phyloP scores from a whole-genome alignment of 1,140 invertebrate species.

The Ectropis grisescens region DNA sequence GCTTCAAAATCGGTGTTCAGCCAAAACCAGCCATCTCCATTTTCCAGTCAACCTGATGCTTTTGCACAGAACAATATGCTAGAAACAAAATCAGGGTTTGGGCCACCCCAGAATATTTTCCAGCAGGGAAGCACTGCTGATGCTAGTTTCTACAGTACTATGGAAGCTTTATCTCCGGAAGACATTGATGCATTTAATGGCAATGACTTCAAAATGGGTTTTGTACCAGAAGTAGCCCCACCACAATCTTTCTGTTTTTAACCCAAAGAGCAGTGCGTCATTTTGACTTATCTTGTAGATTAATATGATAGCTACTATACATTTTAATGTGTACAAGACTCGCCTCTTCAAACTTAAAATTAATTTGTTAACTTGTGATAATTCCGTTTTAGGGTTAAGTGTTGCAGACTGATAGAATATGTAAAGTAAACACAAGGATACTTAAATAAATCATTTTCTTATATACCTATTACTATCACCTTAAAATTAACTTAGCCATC shows the following conservation, averaged over 20 bases:
- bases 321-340: too few species aligned
- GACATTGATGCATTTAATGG: conserved; percentile 44
- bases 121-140: conserved; percentile 19
- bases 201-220: conserved; percentile 41
- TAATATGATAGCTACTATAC: too few species aligned
- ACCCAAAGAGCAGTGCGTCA: too few species aligned
- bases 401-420: too few species aligned
- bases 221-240: conserved; percentile 47
- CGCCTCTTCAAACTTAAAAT: too few species aligned
- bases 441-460: too few species aligned
- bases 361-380: too few species aligned
- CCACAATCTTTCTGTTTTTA: conserved; percentile 27
- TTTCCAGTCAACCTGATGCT: conserved; percentile 5
- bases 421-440: too few species aligned
- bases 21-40: conserved; percentile 10
- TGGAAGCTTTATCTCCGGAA: conserved; percentile 28
- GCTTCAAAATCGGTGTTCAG: conserved; percentile 16
- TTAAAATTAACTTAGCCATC: too few species aligned
- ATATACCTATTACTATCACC: too few species aligned
- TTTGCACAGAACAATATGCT: conserved; percentile 20
- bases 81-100: conserved; percentile 16
- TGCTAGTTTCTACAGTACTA: conserved; percentile 35
- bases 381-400: too few species aligned
- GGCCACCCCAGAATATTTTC: conserved; percentile 26
- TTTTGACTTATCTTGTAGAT: too few species aligned